Percentiles rank a stretch among this genome's conserved stretches.
Conservation (phyloP, 2,113 vertebrate species). For the Axis porcinus region DNA sequence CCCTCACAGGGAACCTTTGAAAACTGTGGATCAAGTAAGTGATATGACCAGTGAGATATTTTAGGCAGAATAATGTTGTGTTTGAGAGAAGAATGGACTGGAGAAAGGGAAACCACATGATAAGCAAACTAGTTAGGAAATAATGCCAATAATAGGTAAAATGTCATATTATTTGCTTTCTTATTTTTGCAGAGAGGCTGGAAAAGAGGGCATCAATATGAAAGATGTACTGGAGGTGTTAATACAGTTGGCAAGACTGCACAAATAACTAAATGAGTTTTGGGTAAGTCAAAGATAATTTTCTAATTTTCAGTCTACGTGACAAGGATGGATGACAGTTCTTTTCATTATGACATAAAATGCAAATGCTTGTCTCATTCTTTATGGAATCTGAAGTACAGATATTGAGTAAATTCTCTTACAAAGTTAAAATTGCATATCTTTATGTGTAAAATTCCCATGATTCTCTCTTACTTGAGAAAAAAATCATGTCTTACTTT, state of each 20-base stretch:
- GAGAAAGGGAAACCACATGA: background rate
- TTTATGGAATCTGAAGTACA: background rate
- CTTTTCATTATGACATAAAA: background rate
- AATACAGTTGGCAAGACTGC: background rate
- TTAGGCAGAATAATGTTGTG: background rate
- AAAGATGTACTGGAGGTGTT: background rate
- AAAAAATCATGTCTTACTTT: background rate
- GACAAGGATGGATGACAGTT: background rate
- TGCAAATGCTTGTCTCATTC: background rate
- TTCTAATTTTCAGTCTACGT: background rate
- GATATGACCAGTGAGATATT: background rate
- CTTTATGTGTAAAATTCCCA: background rate
- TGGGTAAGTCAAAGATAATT: background rate
- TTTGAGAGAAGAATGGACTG: background rate
- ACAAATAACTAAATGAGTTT: background rate
- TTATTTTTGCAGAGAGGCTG: background rate
- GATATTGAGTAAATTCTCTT: background rate
- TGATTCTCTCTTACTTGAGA: constrained; percentile 18
- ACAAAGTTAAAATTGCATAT: background rate
- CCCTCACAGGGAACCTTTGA: background rate
- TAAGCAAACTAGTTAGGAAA: background rate
- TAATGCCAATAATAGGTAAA: background rate
- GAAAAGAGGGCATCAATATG: background rate
- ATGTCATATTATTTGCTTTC: background rate
- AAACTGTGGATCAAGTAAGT: background rate